These are phyloP conservation scores for Hirundichthys speculiger DNA, from an alignment of 2,113 vertebrate genomes.

Conservation along the genomic window DNA sequence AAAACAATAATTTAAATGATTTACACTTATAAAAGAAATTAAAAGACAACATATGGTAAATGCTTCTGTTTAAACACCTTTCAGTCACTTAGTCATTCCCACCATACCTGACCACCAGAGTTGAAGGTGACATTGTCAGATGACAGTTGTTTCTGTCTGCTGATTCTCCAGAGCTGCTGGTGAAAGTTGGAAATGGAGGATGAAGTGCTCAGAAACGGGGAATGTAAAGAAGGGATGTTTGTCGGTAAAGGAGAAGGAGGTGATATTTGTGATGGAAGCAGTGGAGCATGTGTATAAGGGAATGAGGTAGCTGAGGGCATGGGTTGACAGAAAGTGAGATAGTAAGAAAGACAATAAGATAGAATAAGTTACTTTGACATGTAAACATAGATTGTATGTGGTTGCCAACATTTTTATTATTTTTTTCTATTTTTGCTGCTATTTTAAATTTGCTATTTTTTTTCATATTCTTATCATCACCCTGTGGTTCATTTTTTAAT, in stretches of 20 bases:
- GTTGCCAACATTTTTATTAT: no score
- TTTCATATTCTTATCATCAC: no score
- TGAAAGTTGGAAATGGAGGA: background rate
- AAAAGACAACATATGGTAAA: background rate
- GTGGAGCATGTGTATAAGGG: slow-evolving; percentile 16
- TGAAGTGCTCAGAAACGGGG: background rate
- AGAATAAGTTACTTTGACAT: slow-evolving; percentile 22
- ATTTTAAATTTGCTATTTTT: no score
- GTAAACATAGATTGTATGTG: no score
- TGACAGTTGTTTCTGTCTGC: slow-evolving; percentile 4
- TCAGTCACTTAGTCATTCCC: background rate
- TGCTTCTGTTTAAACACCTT: background rate
- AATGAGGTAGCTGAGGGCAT: slow-evolving; percentile 41
- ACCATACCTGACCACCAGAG: slow-evolving; percentile 68
- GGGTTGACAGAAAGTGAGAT: background rate
- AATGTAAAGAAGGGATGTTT: background rate
- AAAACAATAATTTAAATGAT: no score
- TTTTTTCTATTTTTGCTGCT: no score
- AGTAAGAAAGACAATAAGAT: slow-evolving; percentile 1
- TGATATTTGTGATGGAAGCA: slow-evolving; percentile 16
- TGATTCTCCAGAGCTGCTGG: background rate
- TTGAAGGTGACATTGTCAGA: slow-evolving; percentile 52
- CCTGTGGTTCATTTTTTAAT: no score
- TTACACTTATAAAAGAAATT: background rate
- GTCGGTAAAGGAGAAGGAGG: slow-evolving; percentile 11